Evolutionary conservation across 2,113 vertebrate species (phyloP).

Genomic region (Aviceda subcristata): DNA sequence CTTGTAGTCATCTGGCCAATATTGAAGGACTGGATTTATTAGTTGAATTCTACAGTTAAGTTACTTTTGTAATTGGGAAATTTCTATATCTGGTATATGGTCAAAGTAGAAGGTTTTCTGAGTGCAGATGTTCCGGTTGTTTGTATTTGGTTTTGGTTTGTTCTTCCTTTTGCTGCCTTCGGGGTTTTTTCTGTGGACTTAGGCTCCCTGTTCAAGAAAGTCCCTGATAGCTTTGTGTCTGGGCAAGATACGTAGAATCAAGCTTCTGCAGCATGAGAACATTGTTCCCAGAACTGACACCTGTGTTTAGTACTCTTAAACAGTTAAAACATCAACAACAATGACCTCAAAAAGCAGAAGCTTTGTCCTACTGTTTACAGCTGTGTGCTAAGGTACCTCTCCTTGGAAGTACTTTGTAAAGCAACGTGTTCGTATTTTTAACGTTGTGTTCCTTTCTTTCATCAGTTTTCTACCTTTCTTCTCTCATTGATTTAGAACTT

Average conservation of each 20-base stretch:
- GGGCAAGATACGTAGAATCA: not conserved
- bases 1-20: not conserved
- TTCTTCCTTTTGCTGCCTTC: not conserved
- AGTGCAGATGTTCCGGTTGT: not conserved
- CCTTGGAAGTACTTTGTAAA: not conserved
- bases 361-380: not conserved
- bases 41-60: not conserved
- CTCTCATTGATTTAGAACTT: not conserved
- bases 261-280: not conserved
- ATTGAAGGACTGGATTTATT: not conserved
- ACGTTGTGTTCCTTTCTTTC: not conserved
- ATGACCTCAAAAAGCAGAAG: not conserved
- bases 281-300: not conserved
- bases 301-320: not conserved
- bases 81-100: not conserved
- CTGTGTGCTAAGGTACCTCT: not conserved
- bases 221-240: not conserved
- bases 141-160: not conserved
- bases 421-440: not conserved
- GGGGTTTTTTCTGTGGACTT: not conserved
- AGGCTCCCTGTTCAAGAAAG: not conserved
- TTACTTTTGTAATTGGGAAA: not conserved
- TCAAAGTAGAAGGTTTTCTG: not conserved
- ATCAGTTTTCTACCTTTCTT: not conserved
- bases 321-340: not conserved